Evolutionary conservation across 2,113 vertebrate species (phyloP), one percentile per base, ranked within the genome.

Genomic region (Alouatta palliata): DNA sequence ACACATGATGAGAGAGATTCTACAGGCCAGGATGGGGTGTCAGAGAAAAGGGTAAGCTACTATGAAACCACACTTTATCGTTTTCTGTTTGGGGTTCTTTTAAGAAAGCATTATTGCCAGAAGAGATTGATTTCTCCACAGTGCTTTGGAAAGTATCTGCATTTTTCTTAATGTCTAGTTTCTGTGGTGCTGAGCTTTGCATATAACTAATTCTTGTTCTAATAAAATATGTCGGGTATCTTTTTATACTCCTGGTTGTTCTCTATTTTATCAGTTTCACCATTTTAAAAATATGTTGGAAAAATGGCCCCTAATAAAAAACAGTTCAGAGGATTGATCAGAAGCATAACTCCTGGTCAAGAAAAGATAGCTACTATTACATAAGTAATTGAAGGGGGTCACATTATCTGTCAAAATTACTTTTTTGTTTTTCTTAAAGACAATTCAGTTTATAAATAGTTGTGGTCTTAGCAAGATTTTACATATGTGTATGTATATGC

Each of bases 31-130:
- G 99, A 99, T 98, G 98, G 97, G 96, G 98, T 98, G 75, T 98
- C 99, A 95, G 99, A 99, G 98, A 99, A 99, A 98, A 99, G 99
- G 99, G 99, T 99, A 99, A 99, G 99, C 98, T 98, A 98, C 88
- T 94, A 54, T 96, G 96, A 98, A 98, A 98, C 85, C 97, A 97
- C 13, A 1, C 93, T 98, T 96, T 95, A 45, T 97, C 80, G 98
- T 98, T 97, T 97, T 97, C 87, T 98, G 49, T 98, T 97, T 90
- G 81, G 88, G 77, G 35, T 94, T 71, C 61, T 92, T 87, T 61
- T 90, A 52, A 94, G 66, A 94, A 73, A 96, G 52, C 86, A 76
- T 87, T 76, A 58, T 95, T 91, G 52, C 85, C 79, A 52, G 66
- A 89, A 92, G 47, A 91, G 58, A 77, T 80, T 54, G 10, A 47